Percentiles rank a stretch among this genome's conserved stretches.
Conservation (phyloP, 2,113 vertebrate genomes). For the Micromys minutus region DNA sequence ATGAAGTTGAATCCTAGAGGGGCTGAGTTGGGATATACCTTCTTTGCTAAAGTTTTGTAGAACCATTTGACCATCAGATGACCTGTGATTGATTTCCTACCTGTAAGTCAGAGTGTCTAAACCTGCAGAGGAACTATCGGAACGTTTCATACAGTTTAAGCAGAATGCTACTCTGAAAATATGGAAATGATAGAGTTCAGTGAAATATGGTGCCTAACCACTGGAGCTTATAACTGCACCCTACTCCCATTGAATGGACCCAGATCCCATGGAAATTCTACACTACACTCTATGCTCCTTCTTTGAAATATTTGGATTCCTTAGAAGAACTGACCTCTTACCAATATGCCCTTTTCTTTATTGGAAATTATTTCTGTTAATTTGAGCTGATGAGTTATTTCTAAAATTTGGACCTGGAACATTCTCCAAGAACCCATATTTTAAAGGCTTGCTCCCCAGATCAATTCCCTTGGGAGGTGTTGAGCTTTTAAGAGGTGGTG, state of each 20-base stretch:
- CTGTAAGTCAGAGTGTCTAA: background rate
- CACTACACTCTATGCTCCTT: background rate
- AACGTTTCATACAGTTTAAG: slow-evolving; percentile 1
- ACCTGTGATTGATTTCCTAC: background rate
- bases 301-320: background rate
- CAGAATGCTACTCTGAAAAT: slow-evolving; percentile 30
- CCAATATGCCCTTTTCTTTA: background rate
- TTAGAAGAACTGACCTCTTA: background rate
- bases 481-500: background rate
- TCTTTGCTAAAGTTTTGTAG: background rate
- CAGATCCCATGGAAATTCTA: background rate
- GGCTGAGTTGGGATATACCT: background rate
- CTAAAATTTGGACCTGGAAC: background rate
- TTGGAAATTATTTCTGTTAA: background rate
- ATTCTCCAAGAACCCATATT: background rate
- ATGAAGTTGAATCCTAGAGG: background rate
- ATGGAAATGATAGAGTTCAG: background rate
- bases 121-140: background rate
- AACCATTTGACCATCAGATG: background rate
- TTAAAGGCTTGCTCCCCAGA: background rate
- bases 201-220: background rate
- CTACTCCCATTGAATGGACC: background rate
- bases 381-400: background rate
- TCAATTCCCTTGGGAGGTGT: background rate
- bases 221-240: background rate